These are phyloP conservation scores for Oncorhynchus masou DNA, from an alignment of 2,113 vertebrate species.

Conservation along the genomic window DNA sequence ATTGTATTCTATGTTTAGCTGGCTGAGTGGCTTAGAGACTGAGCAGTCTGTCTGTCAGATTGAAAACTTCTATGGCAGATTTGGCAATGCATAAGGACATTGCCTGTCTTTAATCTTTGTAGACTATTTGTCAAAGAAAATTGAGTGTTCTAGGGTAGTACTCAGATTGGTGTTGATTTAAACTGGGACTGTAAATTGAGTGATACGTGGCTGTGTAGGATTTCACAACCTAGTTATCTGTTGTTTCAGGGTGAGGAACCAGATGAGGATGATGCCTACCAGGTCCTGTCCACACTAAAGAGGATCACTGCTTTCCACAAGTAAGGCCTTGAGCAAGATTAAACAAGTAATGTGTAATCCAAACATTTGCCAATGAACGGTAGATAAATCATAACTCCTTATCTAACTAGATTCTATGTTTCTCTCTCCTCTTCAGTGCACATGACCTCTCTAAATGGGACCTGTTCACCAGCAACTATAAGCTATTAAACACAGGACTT, in stretches of 20 bases:
- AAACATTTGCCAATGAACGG: neutral
- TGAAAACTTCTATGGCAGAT: neutral
- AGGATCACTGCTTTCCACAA: slow-evolving; percentile 99
- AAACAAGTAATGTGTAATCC: neutral
- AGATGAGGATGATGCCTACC: slow-evolving; percentile 98
- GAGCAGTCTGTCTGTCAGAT: neutral
- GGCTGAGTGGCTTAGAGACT: neutral
- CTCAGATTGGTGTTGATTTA: neutral
- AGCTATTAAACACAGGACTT: slow-evolving; percentile 94
- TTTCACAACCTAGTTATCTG: too few species aligned
- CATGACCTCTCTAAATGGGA: slow-evolving; percentile 98
- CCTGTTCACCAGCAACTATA: slow-evolving; percentile 97
- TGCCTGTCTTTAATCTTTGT: neutral
- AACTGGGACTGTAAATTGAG: neutral
- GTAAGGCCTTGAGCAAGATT: slow-evolving; percentile 70
- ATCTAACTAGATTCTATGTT: neutral
- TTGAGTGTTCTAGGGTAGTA: too few species aligned
- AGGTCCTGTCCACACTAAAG: slow-evolving; percentile 95
- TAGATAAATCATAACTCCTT: neutral
- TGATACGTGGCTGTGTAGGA: neutral
- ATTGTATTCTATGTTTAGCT: too few species aligned
- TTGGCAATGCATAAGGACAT: neutral
- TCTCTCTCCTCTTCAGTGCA: slow-evolving; percentile 73
- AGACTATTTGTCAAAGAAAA: too few species aligned
- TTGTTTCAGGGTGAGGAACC: slow-evolving; percentile 87